Percentiles rank a stretch among this genome's conserved stretches.
These are phyloP conservation scores for Syngnathus rostellatus DNA, from an alignment of 2,797 vertebrate species.

Conservation along the genomic window DNA sequence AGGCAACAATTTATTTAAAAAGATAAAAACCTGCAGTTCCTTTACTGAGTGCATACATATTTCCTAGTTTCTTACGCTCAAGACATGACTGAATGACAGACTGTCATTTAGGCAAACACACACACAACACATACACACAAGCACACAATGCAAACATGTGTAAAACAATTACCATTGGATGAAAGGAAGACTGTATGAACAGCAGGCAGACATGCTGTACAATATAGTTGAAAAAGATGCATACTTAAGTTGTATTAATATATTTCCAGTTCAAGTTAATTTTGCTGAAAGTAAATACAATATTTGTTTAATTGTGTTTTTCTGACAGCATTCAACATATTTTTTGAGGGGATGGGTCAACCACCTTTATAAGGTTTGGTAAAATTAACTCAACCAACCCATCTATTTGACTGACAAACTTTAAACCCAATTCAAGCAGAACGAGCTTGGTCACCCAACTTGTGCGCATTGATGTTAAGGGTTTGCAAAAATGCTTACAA, in stretches of 20 bases:
- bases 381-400: background rate
- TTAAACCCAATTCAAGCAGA: background rate
- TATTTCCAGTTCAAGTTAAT: background rate
- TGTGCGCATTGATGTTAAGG: background rate
- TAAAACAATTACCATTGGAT: conserved; percentile 22
- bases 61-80: conserved; percentile 19
- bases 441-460: background rate
- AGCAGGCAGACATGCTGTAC: background rate
- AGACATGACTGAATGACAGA: conserved; percentile 22
- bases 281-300: background rate
- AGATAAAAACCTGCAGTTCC: conserved; percentile 40
- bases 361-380: background rate
- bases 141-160: conserved; percentile 25
- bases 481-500: background rate
- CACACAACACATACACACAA: conserved; percentile 6
- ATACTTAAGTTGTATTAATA: conserved; percentile 4
- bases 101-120: conserved; percentile 16
- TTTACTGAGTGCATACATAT: conserved; percentile 24
- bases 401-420: background rate
- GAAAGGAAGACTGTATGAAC: conserved; percentile 10
- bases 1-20: conserved; percentile 36
- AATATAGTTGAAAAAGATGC: background rate
- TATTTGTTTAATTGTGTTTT: background rate
- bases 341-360: background rate
- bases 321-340: background rate